Percentiles rank a stretch among this genome's conserved stretches.
Conservation (phyloP, 2,888 invertebrate genomes). For the Mythimna pallens region DNA sequence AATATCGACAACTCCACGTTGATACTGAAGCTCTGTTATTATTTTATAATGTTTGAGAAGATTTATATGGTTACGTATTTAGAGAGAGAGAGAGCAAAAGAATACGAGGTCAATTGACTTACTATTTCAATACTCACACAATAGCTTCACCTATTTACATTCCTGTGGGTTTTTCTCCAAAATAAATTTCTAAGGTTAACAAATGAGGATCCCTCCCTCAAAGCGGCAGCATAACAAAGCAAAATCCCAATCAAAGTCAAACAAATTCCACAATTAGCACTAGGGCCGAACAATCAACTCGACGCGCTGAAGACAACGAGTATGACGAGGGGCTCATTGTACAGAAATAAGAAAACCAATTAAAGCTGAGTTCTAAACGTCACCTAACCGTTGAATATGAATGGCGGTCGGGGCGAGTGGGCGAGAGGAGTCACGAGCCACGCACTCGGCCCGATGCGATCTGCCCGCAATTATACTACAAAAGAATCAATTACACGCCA, state of each 20-base stretch:
- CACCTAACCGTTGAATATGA: constrained; percentile 81
- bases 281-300: constrained; percentile 47
- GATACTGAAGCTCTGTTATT: constrained; percentile 50
- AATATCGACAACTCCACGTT: constrained; percentile 50
- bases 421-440: constrained; percentile 60
- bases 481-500: constrained; percentile 87
- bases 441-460: constrained; percentile 78
- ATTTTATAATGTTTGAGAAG: constrained; percentile 51
- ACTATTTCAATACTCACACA: neutral
- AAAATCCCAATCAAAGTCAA: constrained; percentile 45
- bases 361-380: constrained; percentile 77
- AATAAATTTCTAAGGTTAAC: neutral
- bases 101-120: neutral
- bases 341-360: constrained; percentile 80
- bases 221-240: constrained; percentile 35
- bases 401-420: constrained; percentile 63
- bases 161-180: neutral
- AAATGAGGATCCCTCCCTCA: neutral
- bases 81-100: constrained; percentile 13
- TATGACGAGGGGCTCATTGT: constrained; percentile 68
- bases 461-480: constrained; percentile 84
- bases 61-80: constrained; percentile 21
- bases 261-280: constrained; percentile 58
- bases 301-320: constrained; percentile 54
- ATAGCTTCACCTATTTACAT: neutral